Base-by-base conservation (phyloP, 1,140 invertebrate genomes). In the Sipha flava region DNA sequence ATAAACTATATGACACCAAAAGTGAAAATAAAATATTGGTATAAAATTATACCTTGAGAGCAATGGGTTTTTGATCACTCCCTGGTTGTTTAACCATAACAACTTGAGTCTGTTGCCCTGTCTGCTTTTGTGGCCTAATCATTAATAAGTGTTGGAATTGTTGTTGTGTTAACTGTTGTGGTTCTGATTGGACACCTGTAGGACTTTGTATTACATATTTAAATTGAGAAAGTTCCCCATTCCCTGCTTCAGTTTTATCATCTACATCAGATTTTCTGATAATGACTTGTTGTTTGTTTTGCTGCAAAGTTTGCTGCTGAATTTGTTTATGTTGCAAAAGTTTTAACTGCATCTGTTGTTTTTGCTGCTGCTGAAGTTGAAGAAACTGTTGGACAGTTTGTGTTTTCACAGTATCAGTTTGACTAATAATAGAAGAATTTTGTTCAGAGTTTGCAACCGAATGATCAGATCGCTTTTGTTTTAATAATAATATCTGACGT, bases 151-250 rank as follows among this genome's bases (percentile, higher is more conserved):
- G 81, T 68, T 83, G 82, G 14, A 83, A 68, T 52, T 83, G 83
- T 45, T 83, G 83, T 45, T 81, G 81, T 21, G 81, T 83, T 37
- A 85, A 81, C 49, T 84, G 84, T 79, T 82, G 81, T 45, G 81
- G 9, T 12, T 79, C 57, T 49, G 80, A 26, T 26, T 75, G 72
- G 12, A 40, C 34, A 40, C 54, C 37, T 59, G 52, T 77, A 26
- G 34, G 34, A 57, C 73, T 14, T 7, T 77, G 73, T 77, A 59
- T 77, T 59, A 77, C 54, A 40, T 59, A 77, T 37, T 59, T 59
- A 18, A 77, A 52, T 43, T 77, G 73, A 18, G 73, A 23, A 34
- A 59, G 73, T 43, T 77, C 73, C 26, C 52, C 5, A 16, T 57
- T 52, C 4, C 34, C 52, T 21, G 6, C 1, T 77, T 40, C 73